Evolutionary conservation across 2,888 invertebrate species (phyloP).

Genomic region (Conops quadrifasciatus): DNA sequence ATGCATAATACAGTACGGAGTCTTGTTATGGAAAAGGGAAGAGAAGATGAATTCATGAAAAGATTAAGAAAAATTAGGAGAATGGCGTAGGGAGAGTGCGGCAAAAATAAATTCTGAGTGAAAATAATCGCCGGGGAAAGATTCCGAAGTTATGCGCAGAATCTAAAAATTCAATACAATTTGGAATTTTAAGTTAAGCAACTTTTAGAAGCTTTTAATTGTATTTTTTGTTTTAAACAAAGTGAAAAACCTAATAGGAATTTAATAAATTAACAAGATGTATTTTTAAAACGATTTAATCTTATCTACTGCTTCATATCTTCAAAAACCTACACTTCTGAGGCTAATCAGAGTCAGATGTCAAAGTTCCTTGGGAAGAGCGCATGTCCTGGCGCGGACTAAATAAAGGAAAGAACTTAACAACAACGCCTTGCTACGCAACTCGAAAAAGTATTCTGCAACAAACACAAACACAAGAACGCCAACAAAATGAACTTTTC

Average conservation of each 20-base stretch:
- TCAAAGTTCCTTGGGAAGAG: slow-evolving; percentile 36
- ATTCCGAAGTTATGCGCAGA: background rate
- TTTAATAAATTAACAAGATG: background rate
- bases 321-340: no score
- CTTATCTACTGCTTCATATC: no score
- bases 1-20: no score
- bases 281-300: no score
- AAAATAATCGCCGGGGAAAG: no score
- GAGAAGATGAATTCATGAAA: no score
- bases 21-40: no score
- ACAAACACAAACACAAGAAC: slow-evolving; percentile 1
- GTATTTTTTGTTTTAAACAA: background rate
- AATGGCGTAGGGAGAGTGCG: background rate
- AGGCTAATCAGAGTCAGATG: background rate
- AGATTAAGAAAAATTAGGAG: background rate
- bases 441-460: background rate
- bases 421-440: slow-evolving; percentile 21
- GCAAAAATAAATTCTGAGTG: no score
- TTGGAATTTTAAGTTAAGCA: background rate
- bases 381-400: slow-evolving; percentile 50
- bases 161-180: background rate
- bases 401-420: slow-evolving; percentile 36
- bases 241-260: background rate
- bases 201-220: background rate
- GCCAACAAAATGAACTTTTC: background rate